Base-by-base conservation (phyloP, 2,888 invertebrate genomes). In the Drosophila barbarae region DNA sequence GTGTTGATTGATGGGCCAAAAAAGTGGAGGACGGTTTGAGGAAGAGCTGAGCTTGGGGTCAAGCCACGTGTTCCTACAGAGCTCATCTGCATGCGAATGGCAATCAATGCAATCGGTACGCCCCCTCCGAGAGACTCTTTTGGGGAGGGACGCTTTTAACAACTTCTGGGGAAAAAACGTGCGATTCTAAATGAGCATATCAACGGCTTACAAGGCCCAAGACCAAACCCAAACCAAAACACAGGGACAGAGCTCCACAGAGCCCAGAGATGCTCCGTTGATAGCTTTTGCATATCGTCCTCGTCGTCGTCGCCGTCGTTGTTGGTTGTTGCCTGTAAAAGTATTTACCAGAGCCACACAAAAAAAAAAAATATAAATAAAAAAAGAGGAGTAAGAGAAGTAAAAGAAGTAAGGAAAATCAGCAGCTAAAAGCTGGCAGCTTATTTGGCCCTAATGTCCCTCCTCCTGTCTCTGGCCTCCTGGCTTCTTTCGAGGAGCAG, bases 111-210 rank as follows among this genome's bases (percentile, higher is more conserved):
- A 52, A 69, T 69, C 59, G 34, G 34, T 42, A 34, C 56, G 39
- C 61, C 55, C 53, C 56, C 54, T 46, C 44, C 53, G 34, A 46
- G 26, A 15, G 5, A 18, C 41, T 60, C 49, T 26, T 7, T 26
- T 6, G 42, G 50, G 47, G 46, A 46, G 46, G 46, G 30, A 18
- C 46, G 21, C 51, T 61, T 55, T 77, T 85, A 80, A 84, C 84
- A 84, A 85, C 76, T 85, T 84, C 85, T 79, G 73, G 72, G 79
- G 85, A 85, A 84, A 69, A 85, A 85, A 83, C 84, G 85, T 84
- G 83, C 84, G 78, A 78, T 81, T 74, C 84, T 84, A 84, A 85
- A 84, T 84, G 77, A 84, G 81, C 80, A 80, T 85, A 82, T 85
- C 85, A 79, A 79, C 81, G 80, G 84, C 80, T 79, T 81, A 77